phyloP scores from a whole-genome alignment of 2,888 invertebrate genomes.

The Oxyscelio sp. region DNA sequence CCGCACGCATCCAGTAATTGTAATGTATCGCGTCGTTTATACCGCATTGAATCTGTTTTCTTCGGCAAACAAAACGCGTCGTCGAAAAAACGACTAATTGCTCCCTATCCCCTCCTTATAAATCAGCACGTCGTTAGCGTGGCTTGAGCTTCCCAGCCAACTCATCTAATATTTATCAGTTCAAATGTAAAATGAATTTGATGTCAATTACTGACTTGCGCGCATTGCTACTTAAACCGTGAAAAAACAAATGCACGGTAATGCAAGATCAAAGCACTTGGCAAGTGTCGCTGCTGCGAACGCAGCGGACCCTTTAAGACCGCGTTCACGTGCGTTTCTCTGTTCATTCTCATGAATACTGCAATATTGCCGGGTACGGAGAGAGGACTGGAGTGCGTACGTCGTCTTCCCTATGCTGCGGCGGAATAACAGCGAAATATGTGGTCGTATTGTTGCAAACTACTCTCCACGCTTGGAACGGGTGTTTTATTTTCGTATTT shows the following conservation, averaged over 20 bases:
- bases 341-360: slow-evolving; percentile 83
- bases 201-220: slow-evolving; percentile 59
- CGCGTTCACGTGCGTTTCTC: slow-evolving; percentile 79
- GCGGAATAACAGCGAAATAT: slow-evolving; percentile 63
- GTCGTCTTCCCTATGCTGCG: slow-evolving; percentile 54
- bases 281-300: slow-evolving; percentile 80
- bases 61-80: no score
- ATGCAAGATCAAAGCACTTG: slow-evolving; percentile 73
- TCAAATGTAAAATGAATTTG: slow-evolving; percentile 58
- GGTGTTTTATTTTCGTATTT: slow-evolving; percentile 74
- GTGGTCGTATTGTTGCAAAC: slow-evolving; percentile 60
- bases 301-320: slow-evolving; percentile 79
- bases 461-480: slow-evolving; percentile 31
- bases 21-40: no score
- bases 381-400: slow-evolving; percentile 77
- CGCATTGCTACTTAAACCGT: slow-evolving; percentile 51
- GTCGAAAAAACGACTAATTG: background rate
- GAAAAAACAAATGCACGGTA: slow-evolving; percentile 68
- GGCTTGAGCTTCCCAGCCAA: background rate
- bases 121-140: slow-evolving; percentile 20
- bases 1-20: no score
- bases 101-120: background rate
- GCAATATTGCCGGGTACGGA: slow-evolving; percentile 78
- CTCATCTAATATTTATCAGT: slow-evolving; percentile 61
- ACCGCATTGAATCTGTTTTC: no score